These are phyloP conservation scores for Drosophila atripex DNA, from an alignment of 2,888 invertebrate genomes.

Conservation along the genomic window DNA sequence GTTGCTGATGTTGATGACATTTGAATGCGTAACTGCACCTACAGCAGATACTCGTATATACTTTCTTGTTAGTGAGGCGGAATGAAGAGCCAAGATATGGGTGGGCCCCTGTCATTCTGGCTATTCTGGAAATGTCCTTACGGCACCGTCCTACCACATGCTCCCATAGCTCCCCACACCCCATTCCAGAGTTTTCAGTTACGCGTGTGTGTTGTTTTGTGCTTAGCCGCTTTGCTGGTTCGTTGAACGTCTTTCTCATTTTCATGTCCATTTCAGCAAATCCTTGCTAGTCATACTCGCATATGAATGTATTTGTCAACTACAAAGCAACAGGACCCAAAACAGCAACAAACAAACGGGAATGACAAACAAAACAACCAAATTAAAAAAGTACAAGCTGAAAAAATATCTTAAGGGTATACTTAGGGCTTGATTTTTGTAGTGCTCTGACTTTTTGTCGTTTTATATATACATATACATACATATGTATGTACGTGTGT, in stretches of 20 bases:
- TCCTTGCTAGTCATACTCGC: constrained; percentile 46
- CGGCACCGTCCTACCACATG: background rate
- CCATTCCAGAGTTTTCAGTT: constrained; percentile 14
- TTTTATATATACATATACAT: constrained; percentile 17
- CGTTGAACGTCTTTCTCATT: constrained; percentile 80
- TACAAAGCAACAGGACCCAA: constrained; percentile 41
- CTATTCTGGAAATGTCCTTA: constrained; percentile 1
- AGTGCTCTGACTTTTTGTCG: constrained; percentile 64
- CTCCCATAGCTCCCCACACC: background rate
- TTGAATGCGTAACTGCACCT: constrained; percentile 63
- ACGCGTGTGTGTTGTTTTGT: constrained; percentile 19
- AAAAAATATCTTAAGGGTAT: constrained; percentile 77
- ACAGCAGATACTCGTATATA: constrained; percentile 36
- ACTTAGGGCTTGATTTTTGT: constrained; percentile 75
- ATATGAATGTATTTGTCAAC: constrained; percentile 76
- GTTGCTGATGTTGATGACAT: constrained; percentile 68
- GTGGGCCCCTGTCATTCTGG: background rate
- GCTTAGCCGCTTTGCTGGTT: constrained; percentile 72
- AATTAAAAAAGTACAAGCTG: constrained; percentile 71
- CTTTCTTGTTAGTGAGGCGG: constrained; percentile 51
- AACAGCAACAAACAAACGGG: constrained; percentile 53
- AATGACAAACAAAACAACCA: constrained; percentile 69
- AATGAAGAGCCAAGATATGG: constrained; percentile 34
- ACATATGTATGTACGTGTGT: background rate
- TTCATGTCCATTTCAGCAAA: constrained; percentile 74